Base-by-base conservation (phyloP, 1,140 invertebrate species). In the Acyrthosiphon pisum region DNA sequence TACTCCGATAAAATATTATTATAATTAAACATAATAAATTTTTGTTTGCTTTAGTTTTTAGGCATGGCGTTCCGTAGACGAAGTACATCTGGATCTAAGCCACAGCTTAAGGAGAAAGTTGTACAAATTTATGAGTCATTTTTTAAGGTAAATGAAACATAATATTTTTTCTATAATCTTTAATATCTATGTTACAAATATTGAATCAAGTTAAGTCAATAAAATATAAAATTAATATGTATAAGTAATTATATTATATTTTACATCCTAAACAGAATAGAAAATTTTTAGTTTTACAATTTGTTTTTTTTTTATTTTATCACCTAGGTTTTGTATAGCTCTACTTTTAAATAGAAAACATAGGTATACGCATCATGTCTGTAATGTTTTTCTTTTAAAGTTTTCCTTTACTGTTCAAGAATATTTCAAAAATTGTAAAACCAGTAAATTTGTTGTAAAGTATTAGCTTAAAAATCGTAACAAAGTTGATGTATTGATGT, bases 121-220 rank as follows among this genome's bases (percentile, higher is more conserved):
- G 98, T 99, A 20, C 98, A 99, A 95, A 99, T 99, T 94, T 99
- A 99, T 95, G 98, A 99, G 95, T 97, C 97, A 41, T 97, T 99
- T 94, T 98, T 99, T 94, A 97, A 97, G 96, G 96, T 96, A 95
- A 94, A 94, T 93, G n/a, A 76, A 76, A 76, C 60, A 18, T 76
- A 76, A 76, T 76, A 76, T 68, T 68, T 68, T 68, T 68, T n/a
- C 11, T 1, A 94, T 68, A 4, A 14, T 14, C 8, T 68, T 14
- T 68, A 23, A 53, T 53, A 22, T 7, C 22, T 22, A 22, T 53
- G 50, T 53, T 53, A 53, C 6, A 22, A 53, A 23, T 50, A 50
- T 50, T 50, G 50, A 48, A 50, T 22, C 46, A 48, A 48, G 46
- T 53, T 23, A 23, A 53, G 6, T 53, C 50, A 53, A 0, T 53